phyloP scores from a whole-genome alignment of 2,888 invertebrate genomes.

The Rotaria macrura region DNA sequence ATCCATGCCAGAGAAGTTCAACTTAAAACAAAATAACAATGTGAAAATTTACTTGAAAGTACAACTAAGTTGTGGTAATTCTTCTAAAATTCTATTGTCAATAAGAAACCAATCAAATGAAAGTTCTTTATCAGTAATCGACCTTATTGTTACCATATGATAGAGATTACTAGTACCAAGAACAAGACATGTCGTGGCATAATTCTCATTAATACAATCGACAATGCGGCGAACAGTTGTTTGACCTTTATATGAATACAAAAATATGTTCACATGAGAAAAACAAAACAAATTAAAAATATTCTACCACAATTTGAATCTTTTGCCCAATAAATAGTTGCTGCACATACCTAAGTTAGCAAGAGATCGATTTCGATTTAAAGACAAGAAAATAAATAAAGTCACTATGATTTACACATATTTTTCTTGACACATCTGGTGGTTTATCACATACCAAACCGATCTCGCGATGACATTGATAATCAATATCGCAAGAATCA shows the following conservation, averaged over 20 bases:
- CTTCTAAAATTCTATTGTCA: neutral
- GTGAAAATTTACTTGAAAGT: neutral
- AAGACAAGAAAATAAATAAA: neutral
- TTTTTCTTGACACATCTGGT: neutral
- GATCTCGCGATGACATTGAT: conserved; percentile 8
- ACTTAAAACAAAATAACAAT: neutral
- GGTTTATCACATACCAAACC: conserved; percentile 5
- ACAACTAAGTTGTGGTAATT: neutral
- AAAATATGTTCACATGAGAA: no score
- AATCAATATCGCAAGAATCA: neutral
- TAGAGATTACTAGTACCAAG: neutral
- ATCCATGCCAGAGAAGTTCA: no score
- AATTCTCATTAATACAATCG: neutral
- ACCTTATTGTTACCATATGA: conserved; percentile 6
- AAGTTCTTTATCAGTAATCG: neutral
- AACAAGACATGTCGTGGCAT: conserved; percentile 5
- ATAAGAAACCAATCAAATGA: conserved; percentile 11
- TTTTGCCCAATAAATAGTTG: neutral
- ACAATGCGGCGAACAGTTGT: neutral
- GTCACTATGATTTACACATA: neutral
- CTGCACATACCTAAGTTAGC: neutral
- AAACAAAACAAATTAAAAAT: no score
- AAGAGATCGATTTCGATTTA: neutral
- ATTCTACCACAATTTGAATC: conserved; percentile 7
- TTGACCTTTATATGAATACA: neutral